Evolutionary conservation across 1,140 invertebrate genomes (phyloP).

Genomic region (Zaprionus africanus): DNA sequence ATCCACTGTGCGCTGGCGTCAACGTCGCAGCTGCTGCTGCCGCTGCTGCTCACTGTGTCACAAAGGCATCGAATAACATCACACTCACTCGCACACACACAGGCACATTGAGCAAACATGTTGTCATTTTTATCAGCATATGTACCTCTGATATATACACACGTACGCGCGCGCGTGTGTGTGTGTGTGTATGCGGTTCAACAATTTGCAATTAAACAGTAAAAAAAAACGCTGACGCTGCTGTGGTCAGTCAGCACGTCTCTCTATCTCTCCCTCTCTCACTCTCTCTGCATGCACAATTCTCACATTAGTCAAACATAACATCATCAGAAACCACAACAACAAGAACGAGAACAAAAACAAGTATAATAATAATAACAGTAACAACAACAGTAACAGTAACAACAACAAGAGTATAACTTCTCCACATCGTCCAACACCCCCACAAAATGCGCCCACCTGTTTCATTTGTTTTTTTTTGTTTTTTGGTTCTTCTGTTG

Average conservation of each 20-base stretch:
- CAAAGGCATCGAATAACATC: conserved; percentile 31
- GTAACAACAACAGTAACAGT: conserved; percentile 13
- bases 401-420: conserved; percentile 16
- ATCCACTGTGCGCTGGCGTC: neutral
- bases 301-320: conserved; percentile 37
- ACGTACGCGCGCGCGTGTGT: neutral
- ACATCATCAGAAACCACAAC: conserved; percentile 39
- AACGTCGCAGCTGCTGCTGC: conserved; percentile 13
- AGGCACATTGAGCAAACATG: conserved; percentile 8
- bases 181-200: conserved; percentile 18
- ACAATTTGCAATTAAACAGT: conserved; percentile 34
- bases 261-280: neutral
- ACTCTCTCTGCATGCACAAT: conserved; percentile 26
- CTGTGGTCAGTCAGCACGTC: conserved; percentile 19
- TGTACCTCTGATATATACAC: conserved; percentile 12
- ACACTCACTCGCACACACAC: conserved; percentile 18
- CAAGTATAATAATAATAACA: neutral
- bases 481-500: conserved; percentile 12
- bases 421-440: conserved; percentile 30
- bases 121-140: conserved; percentile 55
- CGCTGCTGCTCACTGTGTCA: conserved; percentile 10
- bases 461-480: conserved; percentile 58
- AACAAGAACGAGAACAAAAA: neutral
- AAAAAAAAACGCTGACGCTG: conserved; percentile 31
- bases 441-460: conserved; percentile 56